Evolutionary conservation across 2,113 vertebrate species (phyloP).

Genomic region (Ramphastos sulfuratus): DNA sequence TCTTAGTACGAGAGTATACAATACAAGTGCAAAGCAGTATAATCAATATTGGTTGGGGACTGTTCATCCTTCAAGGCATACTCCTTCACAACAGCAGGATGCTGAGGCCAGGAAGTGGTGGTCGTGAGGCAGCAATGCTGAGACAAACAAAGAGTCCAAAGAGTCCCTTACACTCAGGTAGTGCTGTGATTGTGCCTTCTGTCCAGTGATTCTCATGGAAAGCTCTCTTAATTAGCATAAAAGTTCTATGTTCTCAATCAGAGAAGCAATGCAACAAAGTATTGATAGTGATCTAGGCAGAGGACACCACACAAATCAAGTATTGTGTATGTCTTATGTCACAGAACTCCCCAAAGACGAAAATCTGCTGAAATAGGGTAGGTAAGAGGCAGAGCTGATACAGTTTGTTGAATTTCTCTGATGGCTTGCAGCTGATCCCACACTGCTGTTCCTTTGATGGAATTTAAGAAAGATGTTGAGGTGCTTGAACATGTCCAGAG

Average conservation of each 20-base stretch:
- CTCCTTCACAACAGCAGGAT: no score
- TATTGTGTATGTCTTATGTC: not conserved
- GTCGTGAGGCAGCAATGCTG: no score
- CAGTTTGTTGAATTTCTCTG: not conserved
- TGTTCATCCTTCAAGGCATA: no score
- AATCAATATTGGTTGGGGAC: no score
- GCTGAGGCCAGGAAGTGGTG: no score
- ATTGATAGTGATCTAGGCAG: not conserved
- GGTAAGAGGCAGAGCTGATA: not conserved
- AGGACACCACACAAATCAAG: not conserved
- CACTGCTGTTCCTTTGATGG: not conserved
- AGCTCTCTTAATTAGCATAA: not conserved
- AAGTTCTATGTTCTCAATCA: not conserved
- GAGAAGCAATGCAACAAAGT: not conserved
- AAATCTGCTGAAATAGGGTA: not conserved
- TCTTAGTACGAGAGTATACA: no score
- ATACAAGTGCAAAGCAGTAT: no score
- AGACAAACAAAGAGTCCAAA: no score
- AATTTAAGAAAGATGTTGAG: no score
- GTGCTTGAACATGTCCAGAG: no score
- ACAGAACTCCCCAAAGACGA: not conserved
- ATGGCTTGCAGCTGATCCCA: not conserved
- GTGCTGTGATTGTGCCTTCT: not conserved
- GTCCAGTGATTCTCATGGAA: not conserved
- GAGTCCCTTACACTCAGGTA: not conserved